Conservation (phyloP, 2,113 vertebrate genomes). For the Aptenodytes patagonicus region DNA sequence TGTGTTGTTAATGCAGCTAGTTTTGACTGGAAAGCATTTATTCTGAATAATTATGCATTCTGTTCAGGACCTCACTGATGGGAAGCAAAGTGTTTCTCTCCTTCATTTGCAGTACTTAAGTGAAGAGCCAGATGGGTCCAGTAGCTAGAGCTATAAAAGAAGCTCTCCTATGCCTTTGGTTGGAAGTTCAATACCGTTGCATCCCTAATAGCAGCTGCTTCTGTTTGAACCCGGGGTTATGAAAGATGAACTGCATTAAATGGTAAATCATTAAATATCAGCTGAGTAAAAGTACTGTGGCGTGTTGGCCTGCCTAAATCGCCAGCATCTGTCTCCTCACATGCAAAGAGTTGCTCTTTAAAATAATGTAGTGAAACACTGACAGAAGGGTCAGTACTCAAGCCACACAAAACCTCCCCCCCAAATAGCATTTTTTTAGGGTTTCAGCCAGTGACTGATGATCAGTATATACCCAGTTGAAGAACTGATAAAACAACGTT, state of each 20-base stretch:
- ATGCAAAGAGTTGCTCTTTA: constrained; percentile 41
- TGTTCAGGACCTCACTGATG: constrained; percentile 25
- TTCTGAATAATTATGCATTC: constrained; percentile 60
- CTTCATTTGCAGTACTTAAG: constrained; percentile 36
- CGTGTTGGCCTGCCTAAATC: constrained; percentile 49
- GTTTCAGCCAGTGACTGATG: constrained; percentile 3
- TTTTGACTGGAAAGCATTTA: constrained; percentile 61
- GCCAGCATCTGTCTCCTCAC: constrained; percentile 32
- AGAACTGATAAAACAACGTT: not conserved
- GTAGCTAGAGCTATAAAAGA: constrained; percentile 46
- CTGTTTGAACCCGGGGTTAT: constrained; percentile 69
- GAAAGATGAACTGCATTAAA: constrained; percentile 70
- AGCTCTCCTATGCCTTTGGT: constrained; percentile 51
- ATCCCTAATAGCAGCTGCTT: constrained; percentile 65
- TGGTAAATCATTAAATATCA: constrained; percentile 73
- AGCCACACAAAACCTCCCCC: not conserved
- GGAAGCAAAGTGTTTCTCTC: constrained; percentile 57
- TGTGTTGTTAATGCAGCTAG: not conserved
- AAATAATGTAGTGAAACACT: constrained; percentile 4
- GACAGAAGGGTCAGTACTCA: not conserved
- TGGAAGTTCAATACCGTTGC: constrained; percentile 61
- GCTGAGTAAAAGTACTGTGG: constrained; percentile 52
- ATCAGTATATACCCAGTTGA: not conserved
- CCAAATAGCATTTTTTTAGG: not conserved
- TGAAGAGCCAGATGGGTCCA: constrained; percentile 56